These are phyloP conservation scores for Spheniscus humboldti DNA, from an alignment of 2,797 vertebrate genomes.

Conservation along the genomic window DNA sequence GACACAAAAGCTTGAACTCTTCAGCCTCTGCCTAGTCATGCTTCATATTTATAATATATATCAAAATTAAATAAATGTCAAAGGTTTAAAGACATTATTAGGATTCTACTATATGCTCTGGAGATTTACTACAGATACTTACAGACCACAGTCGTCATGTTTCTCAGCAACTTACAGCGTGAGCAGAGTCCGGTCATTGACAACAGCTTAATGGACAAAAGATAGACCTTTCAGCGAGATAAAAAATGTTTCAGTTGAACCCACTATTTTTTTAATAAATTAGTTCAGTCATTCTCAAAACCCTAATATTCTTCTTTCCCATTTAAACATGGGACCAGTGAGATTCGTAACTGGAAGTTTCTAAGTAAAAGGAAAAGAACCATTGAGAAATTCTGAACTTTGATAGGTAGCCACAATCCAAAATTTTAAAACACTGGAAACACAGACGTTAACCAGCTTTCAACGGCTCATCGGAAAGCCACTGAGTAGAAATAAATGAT, in stretches of 20 bases:
- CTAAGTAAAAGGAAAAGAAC: background rate
- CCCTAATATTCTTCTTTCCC: background rate
- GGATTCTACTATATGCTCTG: background rate
- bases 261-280: background rate
- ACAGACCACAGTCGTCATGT: background rate
- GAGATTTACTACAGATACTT: background rate
- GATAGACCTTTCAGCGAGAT: background rate
- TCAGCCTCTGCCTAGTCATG: background rate
- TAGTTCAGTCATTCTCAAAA: background rate
- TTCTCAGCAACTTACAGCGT: background rate
- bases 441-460: background rate
- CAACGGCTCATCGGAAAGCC: background rate
- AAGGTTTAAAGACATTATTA: background rate
- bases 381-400: background rate
- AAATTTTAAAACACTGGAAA: background rate
- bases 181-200: background rate
- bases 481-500: background rate
- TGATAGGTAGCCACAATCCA: background rate
- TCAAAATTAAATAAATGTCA: background rate
- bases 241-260: background rate
- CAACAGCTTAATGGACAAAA: background rate
- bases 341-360: background rate
- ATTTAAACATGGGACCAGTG: background rate
- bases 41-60: background rate
- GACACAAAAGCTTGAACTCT: background rate